phyloP scores from a whole-genome alignment of 2,113 vertebrate species.

The Hydrolagus affinis region DNA sequence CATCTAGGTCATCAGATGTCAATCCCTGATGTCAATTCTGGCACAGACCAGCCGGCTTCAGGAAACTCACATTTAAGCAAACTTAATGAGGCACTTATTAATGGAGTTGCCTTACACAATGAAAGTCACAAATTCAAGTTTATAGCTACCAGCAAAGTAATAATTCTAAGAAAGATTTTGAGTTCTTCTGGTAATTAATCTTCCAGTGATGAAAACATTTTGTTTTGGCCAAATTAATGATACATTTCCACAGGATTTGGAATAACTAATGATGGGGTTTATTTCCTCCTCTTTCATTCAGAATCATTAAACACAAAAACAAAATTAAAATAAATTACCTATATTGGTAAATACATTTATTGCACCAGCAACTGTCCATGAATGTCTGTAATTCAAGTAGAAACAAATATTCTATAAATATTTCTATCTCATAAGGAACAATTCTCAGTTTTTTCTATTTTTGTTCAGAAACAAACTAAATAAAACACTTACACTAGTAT shows the following conservation, averaged over 20 bases:
- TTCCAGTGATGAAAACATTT: no score
- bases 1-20: no score
- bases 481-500: neutral
- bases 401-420: constrained; percentile 4
- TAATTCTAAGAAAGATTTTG: neutral
- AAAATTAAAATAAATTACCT: neutral
- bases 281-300: neutral
- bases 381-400: neutral
- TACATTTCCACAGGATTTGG: neutral
- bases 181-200: neutral
- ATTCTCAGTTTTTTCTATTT: constrained; percentile 11
- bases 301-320: neutral
- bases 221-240: neutral
- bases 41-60: no score
- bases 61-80: no score
- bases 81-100: neutral
- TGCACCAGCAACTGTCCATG: neutral
- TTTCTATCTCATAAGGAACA: constrained; percentile 8
- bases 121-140: neutral
- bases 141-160: neutral
- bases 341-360: neutral
- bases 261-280: no score
- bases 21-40: no score
- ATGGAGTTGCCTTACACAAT: neutral
- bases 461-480: neutral